These are phyloP conservation scores for Ips nitidus DNA, from an alignment of 1,140 invertebrate species.

Conservation along the genomic window DNA sequence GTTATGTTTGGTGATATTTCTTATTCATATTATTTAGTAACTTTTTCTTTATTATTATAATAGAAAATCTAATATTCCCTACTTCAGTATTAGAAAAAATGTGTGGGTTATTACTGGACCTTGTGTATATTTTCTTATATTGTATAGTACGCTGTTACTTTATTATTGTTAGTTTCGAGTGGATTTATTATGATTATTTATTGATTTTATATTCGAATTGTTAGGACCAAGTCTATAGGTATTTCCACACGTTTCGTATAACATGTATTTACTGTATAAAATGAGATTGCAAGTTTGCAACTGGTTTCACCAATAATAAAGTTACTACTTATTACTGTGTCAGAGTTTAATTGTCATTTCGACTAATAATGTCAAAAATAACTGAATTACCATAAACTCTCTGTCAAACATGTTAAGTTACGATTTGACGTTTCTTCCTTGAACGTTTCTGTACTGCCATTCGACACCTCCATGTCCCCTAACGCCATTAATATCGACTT, in stretches of 20 bases:
- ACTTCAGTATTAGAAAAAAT: conserved; percentile 40
- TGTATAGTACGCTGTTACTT: conserved; percentile 5
- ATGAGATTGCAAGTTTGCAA: conserved; percentile 24
- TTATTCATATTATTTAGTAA: no score
- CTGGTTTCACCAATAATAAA: conserved; percentile 32
- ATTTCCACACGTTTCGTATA: conserved; percentile 46
- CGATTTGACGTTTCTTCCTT: conserved; percentile 29
- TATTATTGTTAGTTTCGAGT: conserved; percentile 34
- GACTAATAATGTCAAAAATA: background rate
- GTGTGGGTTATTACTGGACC: conserved; percentile 23
- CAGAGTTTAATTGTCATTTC: conserved; percentile 5
- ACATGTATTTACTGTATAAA: conserved; percentile 46
- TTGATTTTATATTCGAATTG: conserved; percentile 41
- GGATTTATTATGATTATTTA: conserved; percentile 36
- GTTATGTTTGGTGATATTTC: no score
- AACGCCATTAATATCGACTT: conserved; percentile 63
- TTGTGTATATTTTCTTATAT: conserved; percentile 40
- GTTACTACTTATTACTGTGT: conserved; percentile 30
- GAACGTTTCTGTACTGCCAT: conserved; percentile 64
- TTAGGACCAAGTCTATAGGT: conserved; percentile 46
- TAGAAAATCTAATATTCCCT: conserved; percentile 24
- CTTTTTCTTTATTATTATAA: no score
- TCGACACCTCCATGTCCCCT: conserved; percentile 68
- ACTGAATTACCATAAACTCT: background rate
- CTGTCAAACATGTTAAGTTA: background rate